Evolutionary conservation across 2,113 vertebrate species (phyloP).

Genomic region (Planiliza haematocheilus): DNA sequence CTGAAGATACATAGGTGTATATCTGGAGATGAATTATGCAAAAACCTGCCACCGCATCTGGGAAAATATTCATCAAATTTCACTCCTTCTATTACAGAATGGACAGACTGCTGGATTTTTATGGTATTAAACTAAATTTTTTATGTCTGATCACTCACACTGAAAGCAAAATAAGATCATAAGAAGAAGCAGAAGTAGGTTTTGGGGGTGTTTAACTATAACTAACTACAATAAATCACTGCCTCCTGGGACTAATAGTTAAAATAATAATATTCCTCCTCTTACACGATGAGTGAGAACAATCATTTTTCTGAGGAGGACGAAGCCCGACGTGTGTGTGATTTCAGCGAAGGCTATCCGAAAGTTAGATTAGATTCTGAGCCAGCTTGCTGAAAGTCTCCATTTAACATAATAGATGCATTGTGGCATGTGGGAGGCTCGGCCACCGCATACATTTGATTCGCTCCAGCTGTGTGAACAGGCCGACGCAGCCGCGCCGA

Average conservation of each 20-base stretch:
- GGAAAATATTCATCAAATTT: slow-evolving; percentile 19
- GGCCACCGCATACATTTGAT: slow-evolving; percentile 62
- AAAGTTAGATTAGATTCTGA: slow-evolving; percentile 43
- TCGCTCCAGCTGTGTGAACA: slow-evolving; percentile 74
- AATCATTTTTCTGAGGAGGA: slow-evolving; percentile 3
- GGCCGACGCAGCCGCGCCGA: slow-evolving; percentile 45
- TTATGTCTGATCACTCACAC: not conserved
- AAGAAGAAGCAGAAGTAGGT: slow-evolving; percentile 10
- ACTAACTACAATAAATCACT: slow-evolving; percentile 10
- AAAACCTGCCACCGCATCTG: slow-evolving; percentile 13
- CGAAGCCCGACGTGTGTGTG: slow-evolving; percentile 21
- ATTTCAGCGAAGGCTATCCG: slow-evolving; percentile 19
- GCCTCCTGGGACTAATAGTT: slow-evolving; percentile 16
- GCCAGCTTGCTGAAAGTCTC: slow-evolving; percentile 55
- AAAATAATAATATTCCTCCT: slow-evolving; percentile 29
- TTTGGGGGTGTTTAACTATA: slow-evolving; percentile 4
- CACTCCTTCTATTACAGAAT: not conserved
- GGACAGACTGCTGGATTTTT: not conserved
- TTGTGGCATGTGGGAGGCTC: slow-evolving; percentile 67
- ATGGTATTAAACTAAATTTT: not conserved
- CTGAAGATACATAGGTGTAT: slow-evolving; percentile 2
- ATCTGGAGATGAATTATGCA: slow-evolving; percentile 26
- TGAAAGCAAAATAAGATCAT: too few species aligned
- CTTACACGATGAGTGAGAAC: slow-evolving; percentile 33
- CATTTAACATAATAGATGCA: slow-evolving; percentile 57